Conservation (phyloP, 1,140 invertebrate genomes). For the Mercenaria mercenaria region DNA sequence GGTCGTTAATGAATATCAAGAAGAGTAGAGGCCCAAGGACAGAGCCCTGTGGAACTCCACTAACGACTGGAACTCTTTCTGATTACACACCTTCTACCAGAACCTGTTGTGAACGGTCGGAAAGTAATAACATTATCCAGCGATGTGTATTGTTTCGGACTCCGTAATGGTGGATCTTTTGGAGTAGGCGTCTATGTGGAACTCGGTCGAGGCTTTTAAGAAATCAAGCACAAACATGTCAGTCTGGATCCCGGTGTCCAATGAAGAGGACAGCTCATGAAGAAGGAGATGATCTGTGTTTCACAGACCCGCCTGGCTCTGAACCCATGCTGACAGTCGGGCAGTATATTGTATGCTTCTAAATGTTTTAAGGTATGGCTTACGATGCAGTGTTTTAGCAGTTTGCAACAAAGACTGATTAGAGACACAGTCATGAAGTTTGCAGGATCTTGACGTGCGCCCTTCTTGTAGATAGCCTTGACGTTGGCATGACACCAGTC, state of each 20-base stretch:
- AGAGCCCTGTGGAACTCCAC: too few relatives aligned
- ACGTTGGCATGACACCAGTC: neutral
- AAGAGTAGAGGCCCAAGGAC: neutral
- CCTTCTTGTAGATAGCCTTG: constrained; percentile 14
- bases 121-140: neutral
- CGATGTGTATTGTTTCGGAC: neutral
- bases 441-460: too few relatives aligned
- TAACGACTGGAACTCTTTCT: too few relatives aligned
- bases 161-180: neutral
- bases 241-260: neutral
- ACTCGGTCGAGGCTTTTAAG: neutral
- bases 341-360: neutral
- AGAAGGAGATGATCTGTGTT: neutral
- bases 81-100: too few relatives aligned
- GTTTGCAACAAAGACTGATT: neutral
- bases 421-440: neutral
- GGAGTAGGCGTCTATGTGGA: neutral
- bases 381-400: too few relatives aligned
- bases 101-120: neutral
- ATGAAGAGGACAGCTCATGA: neutral
- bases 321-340: neutral
- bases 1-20: too few relatives aligned
- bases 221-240: too few relatives aligned
- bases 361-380: neutral
- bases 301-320: neutral